These are phyloP conservation scores for Bellardia pandia DNA, from an alignment of 2,888 invertebrate species.

Conservation along the genomic window DNA sequence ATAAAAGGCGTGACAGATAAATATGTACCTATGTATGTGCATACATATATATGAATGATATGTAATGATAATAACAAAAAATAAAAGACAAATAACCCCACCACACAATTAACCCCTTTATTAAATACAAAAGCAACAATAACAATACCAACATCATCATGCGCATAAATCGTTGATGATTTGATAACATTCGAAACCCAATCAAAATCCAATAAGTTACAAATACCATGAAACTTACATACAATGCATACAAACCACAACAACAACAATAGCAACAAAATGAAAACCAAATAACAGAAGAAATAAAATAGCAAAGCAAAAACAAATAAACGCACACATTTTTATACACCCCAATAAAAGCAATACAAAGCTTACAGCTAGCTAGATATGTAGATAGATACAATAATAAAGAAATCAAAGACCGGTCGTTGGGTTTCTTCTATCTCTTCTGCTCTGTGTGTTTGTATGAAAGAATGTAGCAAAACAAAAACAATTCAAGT, in stretches of 20 bases:
- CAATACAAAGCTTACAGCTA: constrained; percentile 37
- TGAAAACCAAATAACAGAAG: constrained; percentile 17
- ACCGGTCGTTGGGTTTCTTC: constrained; percentile 43
- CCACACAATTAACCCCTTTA: constrained; percentile 43
- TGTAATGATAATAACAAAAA: constrained; percentile 19
- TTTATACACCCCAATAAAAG: constrained; percentile 42
- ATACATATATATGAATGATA: not conserved
- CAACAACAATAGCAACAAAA: constrained; percentile 26
- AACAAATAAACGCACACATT: constrained; percentile 35
- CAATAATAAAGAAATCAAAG: constrained; percentile 26
- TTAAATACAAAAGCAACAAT: constrained; percentile 13
- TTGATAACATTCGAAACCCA: constrained; percentile 80
- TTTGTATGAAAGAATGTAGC: not conserved
- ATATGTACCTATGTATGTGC: no score
- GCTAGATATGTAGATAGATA: not conserved
- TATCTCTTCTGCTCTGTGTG: constrained; percentile 24
- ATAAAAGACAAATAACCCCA: constrained; percentile 20
- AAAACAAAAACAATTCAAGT: constrained; percentile 20
- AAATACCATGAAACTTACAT: constrained; percentile 67
- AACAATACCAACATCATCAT: constrained; percentile 50
- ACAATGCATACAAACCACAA: not conserved
- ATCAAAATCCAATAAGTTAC: constrained; percentile 81
- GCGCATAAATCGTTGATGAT: constrained; percentile 73
- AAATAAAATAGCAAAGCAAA: not conserved
- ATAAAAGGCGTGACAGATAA: constrained; percentile 59